A percentile compares a stretch with the other conserved stretches of the same genome.
Conservation (phyloP, 2,888 invertebrate genomes). For the Odontocolon sp. region DNA sequence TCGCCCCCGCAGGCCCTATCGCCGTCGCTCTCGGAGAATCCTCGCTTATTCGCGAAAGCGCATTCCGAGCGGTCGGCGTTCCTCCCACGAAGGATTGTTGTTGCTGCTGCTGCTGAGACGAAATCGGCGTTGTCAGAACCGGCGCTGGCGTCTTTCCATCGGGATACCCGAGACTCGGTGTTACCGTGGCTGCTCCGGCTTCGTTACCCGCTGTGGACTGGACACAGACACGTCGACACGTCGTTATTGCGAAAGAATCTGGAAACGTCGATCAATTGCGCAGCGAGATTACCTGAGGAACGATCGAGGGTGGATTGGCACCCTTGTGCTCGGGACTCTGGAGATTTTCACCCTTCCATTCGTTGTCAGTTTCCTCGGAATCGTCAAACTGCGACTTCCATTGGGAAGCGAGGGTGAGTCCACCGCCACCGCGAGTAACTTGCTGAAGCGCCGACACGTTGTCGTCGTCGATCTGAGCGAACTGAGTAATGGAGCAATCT, state of each 20-base stretch:
- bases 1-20: no score
- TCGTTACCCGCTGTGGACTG: slow-evolving; percentile 74
- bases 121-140: slow-evolving; percentile 65
- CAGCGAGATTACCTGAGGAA: slow-evolving; percentile 74
- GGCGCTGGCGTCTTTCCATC: slow-evolving; percentile 69
- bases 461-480: slow-evolving; percentile 96
- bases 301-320: slow-evolving; percentile 68
- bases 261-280: no score
- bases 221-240: no score
- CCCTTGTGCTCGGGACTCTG: slow-evolving; percentile 81
- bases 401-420: slow-evolving; percentile 93
- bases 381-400: slow-evolving; percentile 99
- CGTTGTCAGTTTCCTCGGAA: slow-evolving; percentile 96
- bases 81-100: slow-evolving; percentile 62
- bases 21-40: slow-evolving; percentile 80
- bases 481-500: slow-evolving; percentile 94
- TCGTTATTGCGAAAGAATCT: no score
- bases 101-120: slow-evolving; percentile 70
- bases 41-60: slow-evolving; percentile 82
- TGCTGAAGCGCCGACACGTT: slow-evolving; percentile 94
- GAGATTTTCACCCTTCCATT: slow-evolving; percentile 91
- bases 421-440: slow-evolving; percentile 93
- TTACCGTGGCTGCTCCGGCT: slow-evolving; percentile 64
- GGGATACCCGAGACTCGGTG: slow-evolving; percentile 64
- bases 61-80: slow-evolving; percentile 67